Evolutionary conservation across 1,140 invertebrate genomes (phyloP), one percentile per base, ranked within the genome.

Genomic region (Holcopasites calliopsidis): DNA sequence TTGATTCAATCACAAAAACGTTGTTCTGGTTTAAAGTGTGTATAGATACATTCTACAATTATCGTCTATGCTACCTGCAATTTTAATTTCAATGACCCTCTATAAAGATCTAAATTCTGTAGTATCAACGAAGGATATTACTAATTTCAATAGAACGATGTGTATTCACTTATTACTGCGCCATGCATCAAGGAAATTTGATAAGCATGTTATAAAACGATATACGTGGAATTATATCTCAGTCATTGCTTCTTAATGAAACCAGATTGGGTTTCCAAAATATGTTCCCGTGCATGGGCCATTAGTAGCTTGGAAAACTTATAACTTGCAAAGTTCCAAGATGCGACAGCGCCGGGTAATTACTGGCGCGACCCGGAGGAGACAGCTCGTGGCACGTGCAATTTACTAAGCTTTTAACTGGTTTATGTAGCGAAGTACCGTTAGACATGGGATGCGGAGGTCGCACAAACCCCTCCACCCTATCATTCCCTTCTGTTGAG

Each of bases 391-490:
- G n/a, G 50, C 73, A 31, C 64, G 64, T 54, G 68, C 35, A 57
- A 79, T 64, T 70, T 66, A 44, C 40, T 44, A 38, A 79, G 75
- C 49, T 81, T 79, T 79, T 52, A n/a, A 44, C 60, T 73, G 74
- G 80, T 85, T 80, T 79, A 77, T 78, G 35, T 64, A 55, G 77
- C 85, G 75, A 62, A 54, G 74, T 80, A 77, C 70, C 52, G 83
- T 85, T 79, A 82, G 76, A 33, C 57, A 80, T 77, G 77, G 82
- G 78, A 68, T 82, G 70, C 76, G 60, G 81, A 57, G 78, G 80
- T 85, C 69, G 68, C 64, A 80, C 70, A 49, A 74, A 83, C 64
- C 58, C 79, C 66, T 76, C 72, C 55, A 60, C 11, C 44, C 62
- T 33, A 58, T 55, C 44, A 68, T 50, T n/a, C 76, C 82, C 83